Conservation (phyloP, 2,797 vertebrate species). For the Falco concolor region DNA sequence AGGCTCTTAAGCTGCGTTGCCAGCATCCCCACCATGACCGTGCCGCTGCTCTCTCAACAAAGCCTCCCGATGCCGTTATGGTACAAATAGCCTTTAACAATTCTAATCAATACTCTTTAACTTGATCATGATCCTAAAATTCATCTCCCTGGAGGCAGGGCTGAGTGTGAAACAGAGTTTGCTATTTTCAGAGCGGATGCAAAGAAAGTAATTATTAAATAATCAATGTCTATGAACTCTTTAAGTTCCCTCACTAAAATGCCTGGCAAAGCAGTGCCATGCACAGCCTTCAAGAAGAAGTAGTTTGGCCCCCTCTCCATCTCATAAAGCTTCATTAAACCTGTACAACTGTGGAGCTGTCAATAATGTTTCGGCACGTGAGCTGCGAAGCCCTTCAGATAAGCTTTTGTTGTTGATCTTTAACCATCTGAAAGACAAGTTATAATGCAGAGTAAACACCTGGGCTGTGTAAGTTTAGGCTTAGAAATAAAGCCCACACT, state of each 20-base stretch:
- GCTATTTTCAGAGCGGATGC: neutral
- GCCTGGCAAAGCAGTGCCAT: neutral
- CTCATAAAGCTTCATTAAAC: conserved; percentile 38
- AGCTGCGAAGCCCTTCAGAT: conserved; percentile 49
- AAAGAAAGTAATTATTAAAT: conserved; percentile 14
- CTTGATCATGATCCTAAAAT: neutral
- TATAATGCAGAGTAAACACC: conserved; percentile 49
- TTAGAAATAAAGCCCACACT: conserved; percentile 39
- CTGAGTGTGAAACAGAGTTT: neutral
- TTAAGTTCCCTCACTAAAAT: neutral
- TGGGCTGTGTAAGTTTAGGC: neutral
- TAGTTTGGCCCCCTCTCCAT: neutral
- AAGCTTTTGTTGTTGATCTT: conserved; percentile 63
- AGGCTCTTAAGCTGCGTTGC: accelerated
- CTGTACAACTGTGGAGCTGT: neutral
- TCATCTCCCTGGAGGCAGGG: conserved; percentile 2
- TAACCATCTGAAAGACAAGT: conserved; percentile 52
- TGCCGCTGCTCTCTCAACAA: neutral
- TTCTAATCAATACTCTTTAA: neutral
- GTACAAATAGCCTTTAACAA: neutral
- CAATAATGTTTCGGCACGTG: conserved; percentile 30
- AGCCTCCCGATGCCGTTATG: accelerated
- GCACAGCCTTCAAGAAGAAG: neutral
- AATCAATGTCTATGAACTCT: conserved; percentile 16
- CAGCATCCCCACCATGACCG: neutral